Base-by-base conservation (phyloP, 2,797 vertebrate genomes). In the Enteromius anoplus region DNA sequence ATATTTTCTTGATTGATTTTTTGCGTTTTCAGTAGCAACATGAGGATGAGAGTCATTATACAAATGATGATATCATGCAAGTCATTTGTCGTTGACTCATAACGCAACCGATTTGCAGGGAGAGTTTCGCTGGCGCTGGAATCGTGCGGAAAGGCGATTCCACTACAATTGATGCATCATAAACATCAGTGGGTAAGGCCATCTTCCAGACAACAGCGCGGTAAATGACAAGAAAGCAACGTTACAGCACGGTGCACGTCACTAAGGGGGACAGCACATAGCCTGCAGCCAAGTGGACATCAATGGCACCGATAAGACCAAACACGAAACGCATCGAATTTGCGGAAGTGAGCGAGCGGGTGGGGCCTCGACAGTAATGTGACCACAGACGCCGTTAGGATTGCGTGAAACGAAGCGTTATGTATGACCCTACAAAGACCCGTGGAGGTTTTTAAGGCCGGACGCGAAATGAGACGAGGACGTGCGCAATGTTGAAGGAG, bases 361-460 rank as follows among this genome's bases (percentile, higher is more conserved):
- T 91, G 94, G 93, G 93, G 94, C 92, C 91, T 92, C 90, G 85
- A 81, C 83, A 81, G 87, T 84, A 88, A 82, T 89, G 91, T 92
- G 93, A 93, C 89, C 89, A 89, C 87, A 91, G 91, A 89, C 90
- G 91, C 90, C 60, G 11, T 88, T 87, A 88, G 85, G 86, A 89
- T 90, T 91, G 89, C 69, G 81, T 83, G 86, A 88, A 90, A 91
- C 80, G 91, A 86, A 89, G 86, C 91, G 88, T 92, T 89, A 90
- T 93, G 91, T 90, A 72, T 92, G 91, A 93, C 89, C 92, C 92
- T 73, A 75, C 49, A 80, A 85, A 90, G 87, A 88, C 89, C 89
- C 82, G 80, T 37, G 70, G 79, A 80, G 55, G 40, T 75, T 84
- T 86, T 71, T 81, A 21, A 26, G 72, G 65, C 49, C 78, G 82